Percentiles rank a stretch among this genome's conserved stretches.
Conservation (phyloP, 1,140 invertebrate genomes). For the Drosophila guanche region DNA sequence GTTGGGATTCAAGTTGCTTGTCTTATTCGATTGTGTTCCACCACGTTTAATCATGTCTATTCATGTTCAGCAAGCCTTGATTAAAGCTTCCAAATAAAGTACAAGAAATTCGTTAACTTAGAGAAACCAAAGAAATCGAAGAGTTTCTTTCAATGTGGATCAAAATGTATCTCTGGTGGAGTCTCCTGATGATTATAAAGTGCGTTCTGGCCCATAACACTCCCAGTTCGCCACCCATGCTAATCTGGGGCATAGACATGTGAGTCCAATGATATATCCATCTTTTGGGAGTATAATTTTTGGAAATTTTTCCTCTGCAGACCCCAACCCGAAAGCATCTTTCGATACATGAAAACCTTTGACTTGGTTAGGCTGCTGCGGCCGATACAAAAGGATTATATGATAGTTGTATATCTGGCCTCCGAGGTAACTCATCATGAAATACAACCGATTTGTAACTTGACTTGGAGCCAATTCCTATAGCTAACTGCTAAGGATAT, state of each 20-base stretch:
- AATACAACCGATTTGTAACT: neutral
- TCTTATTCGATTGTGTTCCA: too few relatives aligned
- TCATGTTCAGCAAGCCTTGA: neutral
- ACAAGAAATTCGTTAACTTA: neutral
- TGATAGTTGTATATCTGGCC: conserved; percentile 52
- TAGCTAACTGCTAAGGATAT: conserved; percentile 54
- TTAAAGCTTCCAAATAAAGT: too few relatives aligned
- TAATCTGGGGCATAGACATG: conserved; percentile 57
- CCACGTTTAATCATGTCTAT: too few relatives aligned
- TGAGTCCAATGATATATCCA: conserved; percentile 32
- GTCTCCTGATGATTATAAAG: neutral
- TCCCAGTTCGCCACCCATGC: conserved; percentile 36
- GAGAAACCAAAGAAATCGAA: neutral
- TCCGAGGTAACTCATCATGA: conserved; percentile 1
- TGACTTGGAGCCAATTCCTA: too few relatives aligned
- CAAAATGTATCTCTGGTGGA: conserved; percentile 2
- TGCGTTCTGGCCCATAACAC: neutral
- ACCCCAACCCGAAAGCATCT: conserved; percentile 13
- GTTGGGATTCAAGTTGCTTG: too few relatives aligned
- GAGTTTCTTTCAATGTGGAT: neutral
- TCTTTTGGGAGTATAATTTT: too few relatives aligned
- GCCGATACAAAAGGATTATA: conserved; percentile 11
- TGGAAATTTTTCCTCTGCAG: conserved; percentile 1
- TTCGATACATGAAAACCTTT: conserved; percentile 3
- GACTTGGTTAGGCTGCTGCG: conserved; percentile 17